Evolutionary conservation across 2,797 vertebrate species (phyloP).

Genomic region (Coregonus ussuriensis): DNA sequence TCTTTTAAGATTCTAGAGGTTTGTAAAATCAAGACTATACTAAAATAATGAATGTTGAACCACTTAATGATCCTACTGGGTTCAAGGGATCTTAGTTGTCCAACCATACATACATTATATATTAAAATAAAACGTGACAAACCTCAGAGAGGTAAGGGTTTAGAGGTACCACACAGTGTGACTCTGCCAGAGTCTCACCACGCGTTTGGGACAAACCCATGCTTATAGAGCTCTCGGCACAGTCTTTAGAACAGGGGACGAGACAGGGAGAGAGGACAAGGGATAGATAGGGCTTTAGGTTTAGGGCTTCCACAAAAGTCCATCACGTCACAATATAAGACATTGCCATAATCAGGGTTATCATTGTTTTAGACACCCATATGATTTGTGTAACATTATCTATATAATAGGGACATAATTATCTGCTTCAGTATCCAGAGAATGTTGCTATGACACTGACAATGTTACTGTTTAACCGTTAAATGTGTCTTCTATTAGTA

Average conservation of each 20-base stretch:
- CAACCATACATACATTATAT: constrained; percentile 27
- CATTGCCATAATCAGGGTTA: constrained; percentile 39
- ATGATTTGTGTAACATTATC: constrained; percentile 53
- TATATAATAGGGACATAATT: constrained; percentile 33
- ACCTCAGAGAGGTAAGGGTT: constrained; percentile 39
- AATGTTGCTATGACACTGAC: constrained; percentile 32
- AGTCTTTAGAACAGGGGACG: not conserved
- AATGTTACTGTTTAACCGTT: constrained; percentile 23
- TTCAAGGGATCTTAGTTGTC: constrained; percentile 19
- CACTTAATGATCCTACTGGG: constrained; percentile 38
- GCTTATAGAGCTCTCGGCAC: constrained; percentile 8
- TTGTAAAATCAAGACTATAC: constrained; percentile 25
- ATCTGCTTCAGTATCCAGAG: constrained; percentile 20
- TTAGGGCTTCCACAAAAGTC: constrained; percentile 48
- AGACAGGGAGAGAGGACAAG: not conserved
- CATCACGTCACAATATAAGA: constrained; percentile 63
- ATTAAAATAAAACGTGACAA: constrained; percentile 51
- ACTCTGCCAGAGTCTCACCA: not conserved
- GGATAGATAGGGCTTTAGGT: constrained; percentile 6
- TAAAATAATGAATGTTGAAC: constrained; percentile 37
- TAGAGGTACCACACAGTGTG: constrained; percentile 7
- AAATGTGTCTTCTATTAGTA: not conserved
- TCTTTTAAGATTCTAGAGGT: constrained; percentile 10
- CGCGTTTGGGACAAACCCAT: not conserved
- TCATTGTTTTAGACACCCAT: constrained; percentile 33